Evolutionary conservation across 2,888 invertebrate genomes (phyloP).

Genomic region (Galeopsomyia nigrocyanea): DNA sequence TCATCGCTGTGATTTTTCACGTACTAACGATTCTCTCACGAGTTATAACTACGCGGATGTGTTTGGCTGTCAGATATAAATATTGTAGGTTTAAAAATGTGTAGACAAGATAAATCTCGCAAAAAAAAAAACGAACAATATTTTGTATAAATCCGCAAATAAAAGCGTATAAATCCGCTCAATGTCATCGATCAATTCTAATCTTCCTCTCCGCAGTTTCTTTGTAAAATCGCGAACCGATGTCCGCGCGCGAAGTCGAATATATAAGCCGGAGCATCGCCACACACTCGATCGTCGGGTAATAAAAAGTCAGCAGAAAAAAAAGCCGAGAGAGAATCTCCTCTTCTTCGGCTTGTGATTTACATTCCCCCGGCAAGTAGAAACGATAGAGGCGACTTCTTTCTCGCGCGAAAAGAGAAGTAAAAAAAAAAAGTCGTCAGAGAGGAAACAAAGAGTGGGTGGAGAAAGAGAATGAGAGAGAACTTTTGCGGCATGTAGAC

Average conservation of each 20-base stretch:
- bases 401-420: not conserved
- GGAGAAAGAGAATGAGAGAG: not conserved
- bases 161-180: no score
- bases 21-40: no score
- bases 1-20: no score
- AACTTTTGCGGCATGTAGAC: conserved; percentile 12
- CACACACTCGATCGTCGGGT: not conserved
- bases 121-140: no score
- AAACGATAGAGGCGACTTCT: not conserved
- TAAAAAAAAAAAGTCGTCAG: not conserved
- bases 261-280: no score
- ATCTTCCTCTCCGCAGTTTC: conserved; percentile 7
- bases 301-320: not conserved
- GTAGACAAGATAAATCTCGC: not conserved
- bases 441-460: conserved; percentile 4
- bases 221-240: not conserved
- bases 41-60: no score
- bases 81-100: no score
- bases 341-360: conserved; percentile 11
- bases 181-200: conserved; percentile 18
- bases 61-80: not conserved
- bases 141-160: no score
- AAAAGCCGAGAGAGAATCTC: not conserved
- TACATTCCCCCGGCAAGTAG: conserved; percentile 30
- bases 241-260: not conserved